phyloP scores from a whole-genome alignment of 2,113 vertebrate genomes.

The Cacatua alba region DNA sequence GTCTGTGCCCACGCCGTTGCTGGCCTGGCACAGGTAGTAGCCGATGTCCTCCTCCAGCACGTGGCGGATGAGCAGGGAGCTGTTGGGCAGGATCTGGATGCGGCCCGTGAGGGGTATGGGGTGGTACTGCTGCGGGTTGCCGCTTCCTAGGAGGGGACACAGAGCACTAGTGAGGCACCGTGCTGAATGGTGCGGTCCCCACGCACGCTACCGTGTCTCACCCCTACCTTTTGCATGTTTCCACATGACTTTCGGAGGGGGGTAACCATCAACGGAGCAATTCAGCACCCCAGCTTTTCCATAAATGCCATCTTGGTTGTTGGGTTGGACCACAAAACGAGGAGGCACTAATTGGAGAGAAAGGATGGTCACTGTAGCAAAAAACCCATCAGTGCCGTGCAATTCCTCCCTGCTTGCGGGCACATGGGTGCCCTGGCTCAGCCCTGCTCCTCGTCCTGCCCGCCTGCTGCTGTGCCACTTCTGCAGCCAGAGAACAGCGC shows the following conservation, averaged over 20 bases:
- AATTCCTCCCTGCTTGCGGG: fast-evolving
- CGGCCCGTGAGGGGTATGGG: slow-evolving; percentile 94
- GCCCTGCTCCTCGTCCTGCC: not conserved
- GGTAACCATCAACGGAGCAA: slow-evolving; percentile 96
- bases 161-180: fast-evolving
- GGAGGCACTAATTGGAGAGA: slow-evolving; percentile 85
- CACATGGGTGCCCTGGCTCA: fast-evolving
- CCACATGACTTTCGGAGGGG: slow-evolving; percentile 98
- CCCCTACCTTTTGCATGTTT: slow-evolving; percentile 91
- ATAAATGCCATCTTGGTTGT: slow-evolving; percentile 98
- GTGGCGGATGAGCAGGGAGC: slow-evolving; percentile 94
- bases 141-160: slow-evolving; percentile 79
- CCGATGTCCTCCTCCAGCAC: slow-evolving; percentile 97
- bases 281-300: slow-evolving; percentile 95
- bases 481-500: fast-evolving
- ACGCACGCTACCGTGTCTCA: fast-evolving
- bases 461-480: fast-evolving
- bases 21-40: slow-evolving; percentile 98
- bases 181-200: not conserved
- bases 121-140: slow-evolving; percentile 97
- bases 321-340: slow-evolving; percentile 95
- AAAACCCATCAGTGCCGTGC: fast-evolving
- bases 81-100: slow-evolving; percentile 96
- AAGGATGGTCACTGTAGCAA: fast-evolving
- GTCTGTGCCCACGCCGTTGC: slow-evolving; percentile 96